These are phyloP conservation scores for Tokudaia tokunoshimensis DNA, from an alignment of 2,797 vertebrate genomes.

Conservation along the genomic window DNA sequence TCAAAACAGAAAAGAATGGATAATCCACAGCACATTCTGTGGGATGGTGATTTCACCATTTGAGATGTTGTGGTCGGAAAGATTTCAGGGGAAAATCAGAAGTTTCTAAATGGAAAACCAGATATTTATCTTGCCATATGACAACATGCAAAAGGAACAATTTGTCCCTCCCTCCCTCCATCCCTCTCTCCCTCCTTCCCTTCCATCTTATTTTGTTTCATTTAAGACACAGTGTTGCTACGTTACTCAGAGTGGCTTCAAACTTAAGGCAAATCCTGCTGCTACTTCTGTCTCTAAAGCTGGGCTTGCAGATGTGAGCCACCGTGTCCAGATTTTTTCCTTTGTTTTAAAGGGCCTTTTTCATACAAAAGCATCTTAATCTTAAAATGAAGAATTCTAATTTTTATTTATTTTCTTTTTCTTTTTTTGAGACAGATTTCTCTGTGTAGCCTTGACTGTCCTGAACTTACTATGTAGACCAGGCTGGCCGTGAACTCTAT, in stretches of 20 bases:
- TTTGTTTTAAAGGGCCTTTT: neutral
- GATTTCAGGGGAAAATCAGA: constrained; percentile 37
- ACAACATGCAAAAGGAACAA: neutral
- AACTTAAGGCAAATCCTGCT: neutral
- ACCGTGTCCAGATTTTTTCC: neutral
- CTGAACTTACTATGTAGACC: neutral
- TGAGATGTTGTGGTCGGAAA: neutral
- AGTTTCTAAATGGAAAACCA: constrained; percentile 38
- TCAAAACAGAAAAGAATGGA: constrained; percentile 33
- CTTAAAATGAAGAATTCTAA: neutral
- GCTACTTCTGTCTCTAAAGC: neutral
- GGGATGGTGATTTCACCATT: neutral
- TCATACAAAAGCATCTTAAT: neutral
- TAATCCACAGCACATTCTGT: neutral
- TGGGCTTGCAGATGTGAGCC: neutral
- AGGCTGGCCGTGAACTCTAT: neutral
- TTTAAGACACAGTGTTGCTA: neutral
- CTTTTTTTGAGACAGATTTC: neutral
- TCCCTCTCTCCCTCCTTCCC: too few species aligned
- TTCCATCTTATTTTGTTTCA: neutral
- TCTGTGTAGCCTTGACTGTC: neutral
- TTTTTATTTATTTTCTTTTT: neutral
- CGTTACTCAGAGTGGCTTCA: neutral
- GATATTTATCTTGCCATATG: constrained; percentile 48
- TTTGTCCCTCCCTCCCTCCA: neutral